Evolutionary conservation across 2,113 vertebrate species (phyloP).

Genomic region (Amblyornis subalaris): DNA sequence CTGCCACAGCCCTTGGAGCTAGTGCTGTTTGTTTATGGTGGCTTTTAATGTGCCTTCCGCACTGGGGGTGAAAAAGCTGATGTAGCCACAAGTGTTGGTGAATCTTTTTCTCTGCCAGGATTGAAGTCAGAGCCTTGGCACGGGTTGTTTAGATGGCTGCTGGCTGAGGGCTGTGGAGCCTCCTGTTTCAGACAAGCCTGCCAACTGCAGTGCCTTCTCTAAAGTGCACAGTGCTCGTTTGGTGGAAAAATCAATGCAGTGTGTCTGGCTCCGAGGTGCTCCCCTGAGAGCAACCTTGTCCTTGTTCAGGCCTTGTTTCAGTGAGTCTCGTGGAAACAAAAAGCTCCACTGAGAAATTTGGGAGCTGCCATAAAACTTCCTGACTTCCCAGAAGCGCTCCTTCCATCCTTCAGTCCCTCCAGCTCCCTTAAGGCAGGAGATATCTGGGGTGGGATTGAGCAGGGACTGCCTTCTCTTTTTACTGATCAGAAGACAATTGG

Average conservation of each 20-base stretch:
- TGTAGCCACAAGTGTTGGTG: background rate
- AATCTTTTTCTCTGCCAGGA: background rate
- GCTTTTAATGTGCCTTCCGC: background rate
- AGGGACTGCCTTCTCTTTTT: background rate
- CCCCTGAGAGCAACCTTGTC: background rate
- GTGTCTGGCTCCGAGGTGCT: background rate
- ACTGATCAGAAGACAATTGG: background rate
- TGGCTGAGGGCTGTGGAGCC: background rate
- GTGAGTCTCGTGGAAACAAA: background rate
- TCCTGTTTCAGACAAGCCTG: background rate
- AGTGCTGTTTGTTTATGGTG: background rate
- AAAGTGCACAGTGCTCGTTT: background rate
- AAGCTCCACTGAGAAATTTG: background rate
- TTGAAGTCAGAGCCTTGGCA: background rate
- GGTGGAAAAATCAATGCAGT: background rate
- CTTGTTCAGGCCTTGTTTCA: background rate
- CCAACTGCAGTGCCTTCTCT: background rate
- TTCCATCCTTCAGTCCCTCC: background rate
- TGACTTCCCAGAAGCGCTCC: background rate
- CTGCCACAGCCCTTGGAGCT: background rate
- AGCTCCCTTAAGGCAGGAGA: background rate
- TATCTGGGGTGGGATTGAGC: background rate
- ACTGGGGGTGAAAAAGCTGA: background rate
- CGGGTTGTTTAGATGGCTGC: background rate
- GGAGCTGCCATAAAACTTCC: background rate